Evolutionary conservation across 1,140 invertebrate genomes (phyloP), one percentile per base, ranked within the genome.

Genomic region (Triops longicaudatus): DNA sequence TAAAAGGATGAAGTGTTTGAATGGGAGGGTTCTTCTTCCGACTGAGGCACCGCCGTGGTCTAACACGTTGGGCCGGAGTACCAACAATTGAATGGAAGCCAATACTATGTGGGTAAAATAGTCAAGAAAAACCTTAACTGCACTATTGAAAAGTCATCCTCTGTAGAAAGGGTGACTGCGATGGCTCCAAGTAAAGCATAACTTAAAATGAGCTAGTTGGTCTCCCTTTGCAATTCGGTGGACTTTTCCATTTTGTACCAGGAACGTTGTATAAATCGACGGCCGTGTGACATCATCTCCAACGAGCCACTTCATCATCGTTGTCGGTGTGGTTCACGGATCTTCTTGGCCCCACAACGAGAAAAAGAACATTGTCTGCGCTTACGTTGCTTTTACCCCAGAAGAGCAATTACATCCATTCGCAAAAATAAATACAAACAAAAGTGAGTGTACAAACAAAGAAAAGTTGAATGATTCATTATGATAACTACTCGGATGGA

Each of bases 1-100:
- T 63, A 63, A 63, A 63, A 63, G 50, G 50, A 63, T 63, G 50
- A 63, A 63, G 50, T 63, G 50, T 63, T 63, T 63, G 50, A 63
- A 63, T 63, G 50, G 50, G 50, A 63, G 50, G 50, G 50, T 17
- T 63, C 22, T 22, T 63, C 22, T 17, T 17, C 50, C 17, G 50
- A 63, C 50, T 22, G 50, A n/a, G 50, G 22, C 14, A 63, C 50
- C 50, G 50, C 50, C n/a, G 22, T 63, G 50, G 14, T n/a, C 50
- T 17, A 63, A 63, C 7, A 63, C 50, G 50, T 17, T 22, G 50
- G 50, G 50, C 50, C 50, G 50, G 31, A 63, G 7, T 22, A 63
- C 14, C n/a, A 10, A 63, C 50, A 22, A 63, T 63, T 63, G 50
- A 22, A 63, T 63, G 50, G 50, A 63, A 63, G 22, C 50, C 50